Base-by-base conservation (phyloP, 2,888 invertebrate genomes). In the Drosophila affinis region DNA sequence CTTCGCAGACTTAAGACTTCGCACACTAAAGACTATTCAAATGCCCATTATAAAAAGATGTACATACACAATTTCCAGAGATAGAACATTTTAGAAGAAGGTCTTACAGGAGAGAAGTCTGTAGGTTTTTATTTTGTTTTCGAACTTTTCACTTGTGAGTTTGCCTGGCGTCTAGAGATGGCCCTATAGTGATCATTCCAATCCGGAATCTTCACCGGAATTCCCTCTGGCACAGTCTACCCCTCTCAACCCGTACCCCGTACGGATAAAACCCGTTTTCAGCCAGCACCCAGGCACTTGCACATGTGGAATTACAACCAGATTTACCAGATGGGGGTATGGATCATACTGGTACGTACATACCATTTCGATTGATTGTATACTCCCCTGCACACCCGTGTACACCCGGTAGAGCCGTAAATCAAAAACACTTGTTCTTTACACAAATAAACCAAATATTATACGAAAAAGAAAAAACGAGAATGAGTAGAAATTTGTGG, bases 231-330 rank as follows among this genome's bases (percentile, higher is more conserved):
- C 34, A n/a, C 7, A 39, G 3, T 6, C 14, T 39, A n/a, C 39
- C 39, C 39, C 39, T n/a, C 39, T 7, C 39, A 39, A 0, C 3
- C 39, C 7, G 39, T 14, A n/a, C 39, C n/a, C 39, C 39, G 14
- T 39, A n/a, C 39, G 39, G 39, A 39, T 39, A 34, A 34, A 34
- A 39, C 39, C 39, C 39, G 39, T 39, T 39, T 39, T 14, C 39
- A n/a, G 7, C 1, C 39, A 39, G 39, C 39, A 24, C 34, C 49
- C 48, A 34, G 47, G 12, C 17, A 17, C 12, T 47, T 77, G 59
- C 52, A 46, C 72, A 72, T 57, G 68, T 77, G 68, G 77, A 80
- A 77, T 65, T 64, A 47, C 18, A 47, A 47, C 47, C 47, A 18
- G 47, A 47, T 18, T 47, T 47, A 18, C 47, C 47, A 47, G 47